Percentiles rank a stretch among this genome's conserved stretches.
These are phyloP conservation scores for Drosophila bunnanda DNA, from an alignment of 2,888 invertebrate genomes.

Conservation along the genomic window DNA sequence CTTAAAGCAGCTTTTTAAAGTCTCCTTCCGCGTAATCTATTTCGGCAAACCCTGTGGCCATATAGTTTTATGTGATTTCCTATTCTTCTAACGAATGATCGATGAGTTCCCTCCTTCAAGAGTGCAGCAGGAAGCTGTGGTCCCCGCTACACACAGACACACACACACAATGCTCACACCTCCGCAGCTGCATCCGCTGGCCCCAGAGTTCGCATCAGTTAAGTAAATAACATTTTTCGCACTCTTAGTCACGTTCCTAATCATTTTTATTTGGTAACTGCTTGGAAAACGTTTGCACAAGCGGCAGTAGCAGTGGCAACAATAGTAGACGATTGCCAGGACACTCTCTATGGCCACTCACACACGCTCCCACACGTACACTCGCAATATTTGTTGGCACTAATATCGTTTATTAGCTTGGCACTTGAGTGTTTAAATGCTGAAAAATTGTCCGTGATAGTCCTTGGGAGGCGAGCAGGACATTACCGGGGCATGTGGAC, in stretches of 20 bases:
- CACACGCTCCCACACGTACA: constrained; percentile 30
- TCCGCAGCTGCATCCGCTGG: constrained; percentile 44
- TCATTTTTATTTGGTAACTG: constrained; percentile 82
- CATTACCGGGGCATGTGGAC: constrained; percentile 28
- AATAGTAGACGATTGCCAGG: constrained; percentile 17
- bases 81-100: not conserved
- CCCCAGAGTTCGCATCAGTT: constrained; percentile 70
- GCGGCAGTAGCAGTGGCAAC: constrained; percentile 19
- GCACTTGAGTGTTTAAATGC: constrained; percentile 76
- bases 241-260: constrained; percentile 83
- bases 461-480: constrained; percentile 51
- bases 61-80: not conserved
- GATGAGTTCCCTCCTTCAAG: not conserved
- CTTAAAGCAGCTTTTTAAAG: not conserved
- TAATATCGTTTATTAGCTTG: constrained; percentile 76
- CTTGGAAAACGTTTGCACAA: constrained; percentile 75
- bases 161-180: not conserved
- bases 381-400: constrained; percentile 66
- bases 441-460: constrained; percentile 74
- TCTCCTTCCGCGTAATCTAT: not conserved
- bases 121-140: constrained; percentile 9
- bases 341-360: constrained; percentile 19
- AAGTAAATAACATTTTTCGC: constrained; percentile 78
- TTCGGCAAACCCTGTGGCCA: not conserved
- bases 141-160: not conserved